A percentile compares a stretch with the other conserved stretches of the same genome.
Evolutionary conservation across 2,888 invertebrate genomes (phyloP).

Genomic region (Sialis lutaria): DNA sequence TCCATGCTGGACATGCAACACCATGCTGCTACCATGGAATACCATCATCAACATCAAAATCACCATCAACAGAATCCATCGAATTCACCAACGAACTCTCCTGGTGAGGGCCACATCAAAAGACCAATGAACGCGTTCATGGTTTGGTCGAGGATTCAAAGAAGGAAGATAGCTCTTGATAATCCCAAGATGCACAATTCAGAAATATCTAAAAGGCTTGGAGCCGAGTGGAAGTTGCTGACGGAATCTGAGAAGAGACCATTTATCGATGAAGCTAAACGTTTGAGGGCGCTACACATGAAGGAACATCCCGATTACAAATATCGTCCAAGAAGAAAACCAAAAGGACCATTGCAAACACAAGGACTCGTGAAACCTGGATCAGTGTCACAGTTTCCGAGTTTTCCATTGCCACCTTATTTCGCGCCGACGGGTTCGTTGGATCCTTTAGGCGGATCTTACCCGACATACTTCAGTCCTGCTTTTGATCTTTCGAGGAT

Average conservation of each 20-base stretch:
- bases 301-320: slow-evolving; percentile 86
- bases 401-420: slow-evolving; percentile 42
- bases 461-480: slow-evolving; percentile 59
- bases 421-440: slow-evolving; percentile 40
- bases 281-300: slow-evolving; percentile 74
- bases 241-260: slow-evolving; percentile 78
- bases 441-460: slow-evolving; percentile 37
- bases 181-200: slow-evolving; percentile 89
- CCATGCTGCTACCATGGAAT: slow-evolving; percentile 2
- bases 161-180: slow-evolving; percentile 82
- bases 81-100: slow-evolving; percentile 25
- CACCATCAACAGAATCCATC: background rate
- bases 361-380: slow-evolving; percentile 13
- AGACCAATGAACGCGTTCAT: slow-evolving; percentile 97
- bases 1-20: slow-evolving; percentile 6
- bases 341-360: slow-evolving; percentile 47
- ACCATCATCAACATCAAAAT: background rate
- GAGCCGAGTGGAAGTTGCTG: slow-evolving; percentile 85
- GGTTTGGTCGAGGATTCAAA: slow-evolving; percentile 88
- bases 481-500: slow-evolving; percentile 33
- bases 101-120: slow-evolving; percentile 70
- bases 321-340: slow-evolving; percentile 71
- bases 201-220: slow-evolving; percentile 78
- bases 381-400: slow-evolving; percentile 30
- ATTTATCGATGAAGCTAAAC: slow-evolving; percentile 89